These are phyloP conservation scores for Cyanoliseus patagonus DNA, from an alignment of 2,113 vertebrate species.

Conservation along the genomic window DNA sequence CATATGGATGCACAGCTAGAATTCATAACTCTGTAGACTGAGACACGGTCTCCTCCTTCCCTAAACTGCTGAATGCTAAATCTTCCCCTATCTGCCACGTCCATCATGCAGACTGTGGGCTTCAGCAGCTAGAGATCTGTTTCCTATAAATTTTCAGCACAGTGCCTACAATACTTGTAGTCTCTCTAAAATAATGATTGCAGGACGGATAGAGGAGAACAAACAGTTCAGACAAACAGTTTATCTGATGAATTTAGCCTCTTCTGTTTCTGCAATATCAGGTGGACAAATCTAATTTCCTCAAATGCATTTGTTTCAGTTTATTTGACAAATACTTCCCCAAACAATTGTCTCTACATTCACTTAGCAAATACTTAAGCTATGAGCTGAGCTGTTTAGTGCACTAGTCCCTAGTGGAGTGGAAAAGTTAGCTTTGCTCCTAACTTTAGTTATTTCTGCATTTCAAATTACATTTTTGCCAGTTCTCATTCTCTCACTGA, in stretches of 20 bases:
- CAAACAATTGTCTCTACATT: slow-evolving; percentile 33
- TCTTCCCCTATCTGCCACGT: background rate
- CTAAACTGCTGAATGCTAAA: background rate
- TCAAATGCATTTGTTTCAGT: slow-evolving; percentile 57
- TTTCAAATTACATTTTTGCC: slow-evolving; percentile 18
- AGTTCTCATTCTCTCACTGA: background rate
- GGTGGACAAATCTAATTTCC: slow-evolving; percentile 68
- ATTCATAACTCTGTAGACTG: background rate
- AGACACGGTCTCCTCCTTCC: background rate
- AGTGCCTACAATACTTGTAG: slow-evolving; percentile 14
- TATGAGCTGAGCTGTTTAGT: background rate
- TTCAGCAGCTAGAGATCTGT: background rate
- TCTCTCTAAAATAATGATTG: slow-evolving; percentile 53
- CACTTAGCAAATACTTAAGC: slow-evolving; percentile 62
- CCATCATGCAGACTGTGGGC: background rate
- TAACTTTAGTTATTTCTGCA: background rate
- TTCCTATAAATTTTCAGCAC: slow-evolving; percentile 41
- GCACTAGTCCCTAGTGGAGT: background rate
- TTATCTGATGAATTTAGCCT: slow-evolving; percentile 64
- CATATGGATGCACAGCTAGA: background rate
- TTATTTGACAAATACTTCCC: slow-evolving; percentile 63
- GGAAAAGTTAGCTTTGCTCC: background rate
- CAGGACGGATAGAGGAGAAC: slow-evolving; percentile 45
- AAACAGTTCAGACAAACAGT: slow-evolving; percentile 44
- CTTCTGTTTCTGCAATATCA: slow-evolving; percentile 32